A percentile compares a stretch with the other conserved stretches of the same genome.
Evolutionary conservation across 2,888 invertebrate species (phyloP).

Genomic region (Strigamia crassipes): DNA sequence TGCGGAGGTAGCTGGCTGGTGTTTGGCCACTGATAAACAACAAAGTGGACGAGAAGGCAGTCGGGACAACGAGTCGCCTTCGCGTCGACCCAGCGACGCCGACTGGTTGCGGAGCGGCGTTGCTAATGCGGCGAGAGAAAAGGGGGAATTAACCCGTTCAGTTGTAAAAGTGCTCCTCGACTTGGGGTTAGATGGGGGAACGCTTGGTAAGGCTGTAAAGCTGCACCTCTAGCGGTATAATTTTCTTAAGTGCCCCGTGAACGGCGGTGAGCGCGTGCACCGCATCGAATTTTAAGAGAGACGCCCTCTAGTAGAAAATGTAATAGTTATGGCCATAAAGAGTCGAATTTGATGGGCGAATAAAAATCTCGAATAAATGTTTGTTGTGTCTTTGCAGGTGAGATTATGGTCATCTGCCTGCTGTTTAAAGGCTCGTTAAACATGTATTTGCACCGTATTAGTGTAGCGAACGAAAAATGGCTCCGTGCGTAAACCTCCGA

Average conservation of each 20-base stretch:
- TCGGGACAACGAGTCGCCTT: background rate
- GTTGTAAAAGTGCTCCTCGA: background rate
- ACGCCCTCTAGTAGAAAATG: background rate
- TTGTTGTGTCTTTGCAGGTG: constrained; percentile 27
- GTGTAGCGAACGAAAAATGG: too few relatives aligned
- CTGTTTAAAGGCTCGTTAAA: background rate
- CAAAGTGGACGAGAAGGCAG: background rate
- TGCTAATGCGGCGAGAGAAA: background rate
- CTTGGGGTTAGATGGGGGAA: background rate
- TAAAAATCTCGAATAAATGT: background rate
- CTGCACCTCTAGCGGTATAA: background rate
- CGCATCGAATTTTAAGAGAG: background rate
- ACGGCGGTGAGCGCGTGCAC: background rate
- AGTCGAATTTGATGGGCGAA: background rate
- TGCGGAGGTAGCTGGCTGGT: background rate
- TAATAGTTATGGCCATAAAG: background rate
- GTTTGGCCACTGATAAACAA: background rate
- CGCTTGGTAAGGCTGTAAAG: background rate
- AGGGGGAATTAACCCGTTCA: background rate
- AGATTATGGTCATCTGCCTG: constrained; percentile 4
- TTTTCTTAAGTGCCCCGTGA: constrained; percentile 28
- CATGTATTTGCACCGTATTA: background rate
- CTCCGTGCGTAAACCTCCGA: too few relatives aligned
- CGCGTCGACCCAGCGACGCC: background rate
- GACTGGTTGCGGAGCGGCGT: background rate